phyloP scores from a whole-genome alignment of 2,888 invertebrate species.

The Therioaphis trifolii region DNA sequence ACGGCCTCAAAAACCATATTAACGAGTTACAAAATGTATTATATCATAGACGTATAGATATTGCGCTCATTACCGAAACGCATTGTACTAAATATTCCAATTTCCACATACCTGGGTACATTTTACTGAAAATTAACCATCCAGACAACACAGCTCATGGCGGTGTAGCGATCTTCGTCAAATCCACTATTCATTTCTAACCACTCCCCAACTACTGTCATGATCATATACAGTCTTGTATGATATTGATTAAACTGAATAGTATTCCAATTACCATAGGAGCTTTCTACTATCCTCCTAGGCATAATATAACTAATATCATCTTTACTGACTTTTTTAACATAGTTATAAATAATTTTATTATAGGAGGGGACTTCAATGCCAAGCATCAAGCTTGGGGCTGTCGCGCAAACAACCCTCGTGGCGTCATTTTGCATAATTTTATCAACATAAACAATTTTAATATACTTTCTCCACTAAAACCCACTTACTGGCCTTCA shows the following conservation, averaged over 20 bases:
- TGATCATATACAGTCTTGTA: slow-evolving; percentile 4
- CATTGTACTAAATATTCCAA: slow-evolving; percentile 26
- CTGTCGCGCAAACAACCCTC: slow-evolving; percentile 4
- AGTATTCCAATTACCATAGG: neutral
- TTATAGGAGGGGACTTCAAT: neutral
- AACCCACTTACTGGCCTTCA: neutral
- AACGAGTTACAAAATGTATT: slow-evolving; percentile 3
- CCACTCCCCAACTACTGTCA: neutral
- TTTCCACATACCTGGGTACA: slow-evolving; percentile 1
- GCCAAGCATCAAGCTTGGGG: neutral
- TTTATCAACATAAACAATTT: neutral
- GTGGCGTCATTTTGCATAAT: neutral
- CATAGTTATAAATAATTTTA: neutral
- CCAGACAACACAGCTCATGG: slow-evolving; percentile 7
- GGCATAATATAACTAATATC: neutral
- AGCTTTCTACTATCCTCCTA: neutral
- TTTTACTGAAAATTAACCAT: neutral
- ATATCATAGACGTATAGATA: slow-evolving; percentile 1
- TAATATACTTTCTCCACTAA: neutral
- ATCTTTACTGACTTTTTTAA: neutral
- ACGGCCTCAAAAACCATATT: slow-evolving; percentile 17
- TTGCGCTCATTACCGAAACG: slow-evolving; percentile 17
- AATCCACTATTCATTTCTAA: neutral
- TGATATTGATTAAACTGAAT: neutral
- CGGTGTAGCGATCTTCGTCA: neutral